Evolutionary conservation across 92 coral and sea anemone genomes (phyloP), one percentile per base, ranked within the genome.

Genomic region (Pocillopora grandis): DNA sequence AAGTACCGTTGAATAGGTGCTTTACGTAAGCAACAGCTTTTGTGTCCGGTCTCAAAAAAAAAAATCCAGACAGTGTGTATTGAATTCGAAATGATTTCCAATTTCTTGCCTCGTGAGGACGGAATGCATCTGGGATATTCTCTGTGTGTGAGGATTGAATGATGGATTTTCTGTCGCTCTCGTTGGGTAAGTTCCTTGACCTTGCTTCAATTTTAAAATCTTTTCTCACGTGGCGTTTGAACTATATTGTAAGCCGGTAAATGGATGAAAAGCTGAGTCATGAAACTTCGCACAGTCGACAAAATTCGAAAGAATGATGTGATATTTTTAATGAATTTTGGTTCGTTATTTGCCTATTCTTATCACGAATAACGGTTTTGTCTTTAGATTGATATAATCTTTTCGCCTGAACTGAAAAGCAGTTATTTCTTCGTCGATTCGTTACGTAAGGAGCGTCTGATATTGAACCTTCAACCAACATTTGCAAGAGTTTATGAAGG

Each of bases 1-100:
- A 63, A 78, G 82, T 78, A 64, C 72, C 35, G 14, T 21, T 63
- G 31, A 19, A 64, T 37, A 61, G 17, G 14, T 33, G n/a, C 72
- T 78, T 62, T 70, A 78, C 82, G 82, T 78, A 64, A 78, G 82
- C 72, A 72, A 78, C 72, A 37, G 42, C 82, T 65, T 78, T 78
- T 78, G 82, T 78, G 82, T 78, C 82, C 65, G 82, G 82, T 78
- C 82, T 15, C n/a, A 63, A 42, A 42, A 42, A 42, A 42, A 42
- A 21, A 77, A 78, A 78, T 78, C 82, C 82, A 78, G 82, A 78
- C 82, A 52, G 72, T 57, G 11, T 42, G 72, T 65, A 48, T 64
- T 48, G 82, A 78, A 78, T 78, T 55, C 58, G 13, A 78, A 78
- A 52, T 48, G 72, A 36, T 19, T 64, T 63, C 48, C 21, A 42